Conservation (phyloP, 1,140 invertebrate genomes). For the Ceratina japonica region DNA sequence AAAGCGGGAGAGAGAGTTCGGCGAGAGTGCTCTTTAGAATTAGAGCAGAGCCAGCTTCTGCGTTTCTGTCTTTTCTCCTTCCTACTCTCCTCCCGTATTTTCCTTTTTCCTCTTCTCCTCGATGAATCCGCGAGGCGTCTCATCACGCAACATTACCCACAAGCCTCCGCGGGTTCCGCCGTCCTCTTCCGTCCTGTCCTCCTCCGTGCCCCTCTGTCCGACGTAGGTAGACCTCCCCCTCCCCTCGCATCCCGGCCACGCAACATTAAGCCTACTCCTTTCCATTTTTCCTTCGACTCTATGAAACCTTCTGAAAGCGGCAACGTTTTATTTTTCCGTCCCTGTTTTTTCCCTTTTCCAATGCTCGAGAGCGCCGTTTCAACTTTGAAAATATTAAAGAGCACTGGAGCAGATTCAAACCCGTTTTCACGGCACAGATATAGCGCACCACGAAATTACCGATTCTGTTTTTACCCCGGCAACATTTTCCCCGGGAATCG, state of each 20-base stretch:
- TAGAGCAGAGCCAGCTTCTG: constrained; percentile 68
- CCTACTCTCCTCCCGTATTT: constrained; percentile 44
- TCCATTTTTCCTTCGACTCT: constrained; percentile 69
- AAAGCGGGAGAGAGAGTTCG: constrained; percentile 52
- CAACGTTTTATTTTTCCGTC: constrained; percentile 43
- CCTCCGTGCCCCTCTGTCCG: constrained; percentile 42
- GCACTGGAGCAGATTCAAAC: background rate
- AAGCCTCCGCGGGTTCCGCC: constrained; percentile 57
- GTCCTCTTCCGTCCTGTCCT: constrained; percentile 38
- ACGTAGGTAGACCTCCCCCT: constrained; percentile 43
- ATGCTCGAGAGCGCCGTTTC: background rate
- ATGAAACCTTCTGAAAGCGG: constrained; percentile 50
- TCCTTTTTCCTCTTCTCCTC: constrained; percentile 65
- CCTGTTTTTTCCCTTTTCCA: background rate
- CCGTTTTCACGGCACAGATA: background rate
- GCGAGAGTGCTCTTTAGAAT: constrained; percentile 72
- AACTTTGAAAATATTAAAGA: constrained; percentile 26
- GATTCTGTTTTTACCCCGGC: background rate
- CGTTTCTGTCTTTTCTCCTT: constrained; percentile 48
- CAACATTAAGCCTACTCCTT: constrained; percentile 75
- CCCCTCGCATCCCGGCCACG: constrained; percentile 71
- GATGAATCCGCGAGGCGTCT: constrained; percentile 78
- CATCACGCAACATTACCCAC: constrained; percentile 79
- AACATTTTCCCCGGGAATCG: background rate
- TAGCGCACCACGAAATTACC: background rate